Evolutionary conservation across 2,888 invertebrate genomes (phyloP).

Genomic region (Nymphalis polychloros): DNA sequence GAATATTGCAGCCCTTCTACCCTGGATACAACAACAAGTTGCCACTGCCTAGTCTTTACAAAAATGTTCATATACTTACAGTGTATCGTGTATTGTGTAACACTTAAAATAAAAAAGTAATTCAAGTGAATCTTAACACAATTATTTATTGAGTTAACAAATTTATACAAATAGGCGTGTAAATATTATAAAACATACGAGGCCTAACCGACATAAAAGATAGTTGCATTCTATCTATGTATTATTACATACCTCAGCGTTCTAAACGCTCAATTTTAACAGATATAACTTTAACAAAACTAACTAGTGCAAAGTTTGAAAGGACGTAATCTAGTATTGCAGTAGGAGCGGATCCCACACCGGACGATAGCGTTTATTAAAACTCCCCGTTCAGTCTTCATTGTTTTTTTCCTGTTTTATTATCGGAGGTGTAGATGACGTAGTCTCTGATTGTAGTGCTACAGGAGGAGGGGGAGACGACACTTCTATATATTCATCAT

Average conservation of each 20-base stretch:
- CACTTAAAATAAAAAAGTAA: conserved; percentile 26
- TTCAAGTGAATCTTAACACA: conserved; percentile 66
- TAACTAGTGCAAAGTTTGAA: conserved; percentile 61
- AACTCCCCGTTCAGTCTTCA: conserved; percentile 57
- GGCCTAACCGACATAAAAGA: conserved; percentile 68
- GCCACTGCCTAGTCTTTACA: conserved; percentile 53
- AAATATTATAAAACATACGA: conserved; percentile 77
- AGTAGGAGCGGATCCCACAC: conserved; percentile 65
- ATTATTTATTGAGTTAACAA: conserved; percentile 78
- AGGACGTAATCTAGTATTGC: conserved; percentile 82
- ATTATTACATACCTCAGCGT: conserved; percentile 64
- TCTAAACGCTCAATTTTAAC: conserved; percentile 77
- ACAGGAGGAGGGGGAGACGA: conserved; percentile 66
- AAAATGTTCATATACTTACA: not conserved
- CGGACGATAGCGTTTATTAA: conserved; percentile 66
- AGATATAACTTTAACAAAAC: conserved; percentile 61
- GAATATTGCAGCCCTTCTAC: conserved; percentile 84
- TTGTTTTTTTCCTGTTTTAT: conserved; percentile 74
- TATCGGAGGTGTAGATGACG: conserved; percentile 48
- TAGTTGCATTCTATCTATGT: conserved; percentile 49
- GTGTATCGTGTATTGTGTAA: not conserved
- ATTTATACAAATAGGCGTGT: conserved; percentile 76
- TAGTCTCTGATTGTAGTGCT: conserved; percentile 50
- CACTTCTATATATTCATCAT: conserved; percentile 78
- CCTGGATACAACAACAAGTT: conserved; percentile 84